Base-by-base conservation (phyloP, 2,113 vertebrate genomes). In the Nettapus auritus region DNA sequence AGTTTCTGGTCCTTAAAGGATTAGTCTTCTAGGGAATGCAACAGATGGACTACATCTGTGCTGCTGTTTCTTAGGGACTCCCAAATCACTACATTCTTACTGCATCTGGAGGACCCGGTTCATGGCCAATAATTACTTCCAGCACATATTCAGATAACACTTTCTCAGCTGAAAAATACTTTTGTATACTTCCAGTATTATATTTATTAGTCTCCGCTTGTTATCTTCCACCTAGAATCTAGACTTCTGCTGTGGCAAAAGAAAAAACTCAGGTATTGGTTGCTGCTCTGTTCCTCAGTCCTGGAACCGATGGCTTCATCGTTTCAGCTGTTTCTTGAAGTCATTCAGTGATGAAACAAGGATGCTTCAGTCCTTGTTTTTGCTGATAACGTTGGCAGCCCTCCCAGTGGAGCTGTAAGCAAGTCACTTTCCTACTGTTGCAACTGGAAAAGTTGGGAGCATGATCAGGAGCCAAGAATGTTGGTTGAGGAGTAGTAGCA, bases 21-120 rank as follows among this genome's bases (percentile, higher is more conserved):
- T 92, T 68, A 19, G 38, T 79, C 60, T 92, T 79, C 62, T 89
- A 29, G 66, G 33, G 74, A 73, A 59, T 40, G 57, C 50, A 85
- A 28, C 93, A 96, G 89, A 89, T 94, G 95, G 84, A 53, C 53
- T 84, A 40, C 91, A 87, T 94, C 84, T 95, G 91, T 96, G 53
- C 83, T 92, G 48, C 62, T 90, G 42, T 90, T 57, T 82, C 84
- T 50, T 53, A 91, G 93, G 66, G 53, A 66, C 57, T 93, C 77
- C 69, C 66, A 82, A 31, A 91, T 87, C 89, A 57, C 74, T 92
- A 93, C 91, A 62, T 96, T 95, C 74, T 90, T 94, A 57, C 93
- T 94, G 76, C 95, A 95, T 97, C 93, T 95, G 95, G 91, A 95
- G 21, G 40, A 76, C 57, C 53, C 26, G 79, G 66, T 73, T 85